Percentiles rank a stretch among this genome's conserved stretches.
These are phyloP conservation scores for Charina bottae DNA, from an alignment of 2,113 vertebrate species.

Conservation along the genomic window DNA sequence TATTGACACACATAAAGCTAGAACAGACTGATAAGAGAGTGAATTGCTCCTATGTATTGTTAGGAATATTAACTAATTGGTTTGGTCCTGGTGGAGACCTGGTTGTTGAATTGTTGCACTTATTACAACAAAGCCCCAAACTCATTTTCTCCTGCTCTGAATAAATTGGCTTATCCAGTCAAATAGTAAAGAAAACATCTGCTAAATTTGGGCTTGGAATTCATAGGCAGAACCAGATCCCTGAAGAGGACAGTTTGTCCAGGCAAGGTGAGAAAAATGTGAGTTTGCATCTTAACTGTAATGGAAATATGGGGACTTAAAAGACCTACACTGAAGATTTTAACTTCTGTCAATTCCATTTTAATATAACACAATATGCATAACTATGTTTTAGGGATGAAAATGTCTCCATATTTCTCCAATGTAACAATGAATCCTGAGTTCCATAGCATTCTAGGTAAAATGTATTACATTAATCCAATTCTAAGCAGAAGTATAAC, in stretches of 20 bases:
- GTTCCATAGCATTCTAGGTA: neutral
- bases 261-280: neutral
- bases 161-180: neutral
- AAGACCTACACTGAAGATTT: neutral
- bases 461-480: neutral
- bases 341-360: neutral
- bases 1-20: too few relatives aligned
- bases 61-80: too few relatives aligned
- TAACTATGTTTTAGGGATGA: neutral
- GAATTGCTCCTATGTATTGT: too few relatives aligned
- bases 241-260: neutral
- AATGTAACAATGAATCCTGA: neutral
- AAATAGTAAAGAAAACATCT: neutral
- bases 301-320: neutral
- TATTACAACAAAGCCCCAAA: neutral
- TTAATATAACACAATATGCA: neutral
- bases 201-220: neutral
- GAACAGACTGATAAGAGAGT: too few relatives aligned
- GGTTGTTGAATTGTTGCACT: neutral
- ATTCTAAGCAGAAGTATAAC: neutral
- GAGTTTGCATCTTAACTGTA: neutral
- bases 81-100: neutral
- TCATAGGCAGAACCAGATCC: neutral
- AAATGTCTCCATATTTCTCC: neutral
- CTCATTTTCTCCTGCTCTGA: neutral